Evolutionary conservation across 2,113 vertebrate species (phyloP).

Genomic region (Caranx ignobilis): DNA sequence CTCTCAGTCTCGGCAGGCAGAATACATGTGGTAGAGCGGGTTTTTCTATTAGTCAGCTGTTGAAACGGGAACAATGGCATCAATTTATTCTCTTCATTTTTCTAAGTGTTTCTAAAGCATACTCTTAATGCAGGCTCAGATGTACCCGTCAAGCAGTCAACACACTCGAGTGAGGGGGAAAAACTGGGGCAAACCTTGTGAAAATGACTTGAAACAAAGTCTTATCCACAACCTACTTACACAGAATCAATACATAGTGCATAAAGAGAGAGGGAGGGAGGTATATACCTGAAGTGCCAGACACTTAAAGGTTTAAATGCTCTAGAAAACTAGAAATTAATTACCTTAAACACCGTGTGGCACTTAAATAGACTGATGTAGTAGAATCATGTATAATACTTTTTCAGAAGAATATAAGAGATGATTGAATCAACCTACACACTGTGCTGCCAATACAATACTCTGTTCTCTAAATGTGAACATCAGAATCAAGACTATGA

Average conservation of each 20-base stretch:
- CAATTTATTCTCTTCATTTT: background rate
- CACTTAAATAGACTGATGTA: conserved; percentile 21
- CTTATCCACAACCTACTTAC: conserved; percentile 18
- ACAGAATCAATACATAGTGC: conserved; percentile 34
- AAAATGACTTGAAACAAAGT: conserved; percentile 40
- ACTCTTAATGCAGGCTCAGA: background rate
- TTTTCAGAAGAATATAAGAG: background rate
- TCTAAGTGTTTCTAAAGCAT: background rate
- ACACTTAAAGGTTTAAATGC: conserved; percentile 30
- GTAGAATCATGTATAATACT: too few relatives aligned
- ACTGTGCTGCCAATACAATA: background rate
- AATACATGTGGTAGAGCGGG: conserved; percentile 44
- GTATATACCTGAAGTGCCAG: background rate
- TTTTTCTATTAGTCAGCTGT: conserved; percentile 28
- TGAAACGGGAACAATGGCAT: background rate
- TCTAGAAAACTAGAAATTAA: conserved; percentile 6
- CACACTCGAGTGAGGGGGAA: background rate
- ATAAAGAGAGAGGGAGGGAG: background rate
- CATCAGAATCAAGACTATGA: background rate
- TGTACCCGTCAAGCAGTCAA: background rate
- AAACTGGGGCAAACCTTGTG: background rate
- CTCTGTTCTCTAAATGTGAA: background rate
- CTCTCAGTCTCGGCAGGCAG: conserved; percentile 34
- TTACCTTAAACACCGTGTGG: background rate
- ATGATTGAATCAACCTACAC: background rate